Evolutionary conservation across 2,888 invertebrate species (phyloP), one percentile per base, ranked within the genome.

Genomic region (Drosophila multiciliata): DNA sequence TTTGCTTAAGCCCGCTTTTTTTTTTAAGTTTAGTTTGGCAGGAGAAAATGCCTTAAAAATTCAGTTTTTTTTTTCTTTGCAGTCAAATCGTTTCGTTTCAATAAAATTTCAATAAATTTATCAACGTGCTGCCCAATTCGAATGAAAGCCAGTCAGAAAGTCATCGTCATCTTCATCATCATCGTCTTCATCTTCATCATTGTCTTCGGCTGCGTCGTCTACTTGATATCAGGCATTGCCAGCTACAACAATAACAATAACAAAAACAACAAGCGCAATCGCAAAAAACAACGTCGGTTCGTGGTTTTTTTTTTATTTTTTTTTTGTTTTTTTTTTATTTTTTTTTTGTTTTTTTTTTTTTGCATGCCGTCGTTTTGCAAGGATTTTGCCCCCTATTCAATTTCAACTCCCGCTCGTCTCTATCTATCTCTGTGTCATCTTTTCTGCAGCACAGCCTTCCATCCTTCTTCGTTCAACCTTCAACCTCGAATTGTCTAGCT

Each of bases 71-170:
- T 48, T 15, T 5, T 23, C n/a, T 23, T 23, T 55, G 83, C 90
- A 87, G 90, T 88, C 88, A 90, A 87, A 87, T 88, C 89, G 90
- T 86, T 89, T 87, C 89, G 74, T 82, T 90, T 90, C 87, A 90
- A 91, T 91, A 79, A 83, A 90, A 90, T 87, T 89, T 81, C 83
- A 91, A 90, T 90, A 88, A 84, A 89, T 83, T 90, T 88, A 78
- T 80, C 90, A 90, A 89, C 83, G 78, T 73, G 73, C 75, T 78
- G 78, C 75, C 70, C 49, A 20, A 15, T 23, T 40, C 3, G 4
- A 15, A 20, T 9, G 36, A 54, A 12, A 26, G 53, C 17, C 26
- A 42, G 45, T 1, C 15, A 23, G 23, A 45, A 45, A 45, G 45
- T 8, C 45, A 45, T 23, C 45, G 45, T 40, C 38, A 36, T 33